phyloP scores from a whole-genome alignment of 2,113 vertebrate genomes.

The Corvus moneduloides region DNA sequence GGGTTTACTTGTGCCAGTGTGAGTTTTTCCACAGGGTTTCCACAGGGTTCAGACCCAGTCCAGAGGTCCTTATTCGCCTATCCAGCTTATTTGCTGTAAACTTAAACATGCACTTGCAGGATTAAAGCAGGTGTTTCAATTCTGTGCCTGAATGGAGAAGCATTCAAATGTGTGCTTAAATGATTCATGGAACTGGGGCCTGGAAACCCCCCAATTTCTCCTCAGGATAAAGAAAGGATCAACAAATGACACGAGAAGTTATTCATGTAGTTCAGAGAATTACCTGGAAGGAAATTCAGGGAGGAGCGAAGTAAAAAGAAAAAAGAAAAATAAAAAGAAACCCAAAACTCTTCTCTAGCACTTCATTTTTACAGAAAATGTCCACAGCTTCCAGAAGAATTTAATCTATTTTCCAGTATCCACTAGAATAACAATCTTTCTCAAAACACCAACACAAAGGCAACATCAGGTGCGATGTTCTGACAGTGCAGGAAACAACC shows the following conservation, averaged over 20 bases:
- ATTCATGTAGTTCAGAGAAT: not conserved
- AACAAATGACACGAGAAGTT: not conserved
- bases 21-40: not conserved
- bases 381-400: not conserved
- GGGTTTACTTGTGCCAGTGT: not conserved
- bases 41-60: not conserved
- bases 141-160: not conserved
- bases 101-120: not conserved
- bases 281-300: not conserved
- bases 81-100: not conserved
- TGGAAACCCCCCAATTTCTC: not conserved
- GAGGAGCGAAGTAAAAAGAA: not conserved
- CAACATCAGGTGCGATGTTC: not conserved
- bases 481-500: constrained; percentile 59
- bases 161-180: not conserved
- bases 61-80: accelerated
- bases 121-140: not conserved
- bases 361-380: constrained; percentile 17
- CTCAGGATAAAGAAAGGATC: not conserved
- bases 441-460: not conserved
- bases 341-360: not conserved
- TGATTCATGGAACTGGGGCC: not conserved
- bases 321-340: not conserved
- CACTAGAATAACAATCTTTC: not conserved
- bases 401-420: constrained; percentile 41